A percentile compares a stretch with the other conserved stretches of the same genome.
Conservation (phyloP, 2,113 vertebrate genomes). For the Misgurnus anguillicaudatus region DNA sequence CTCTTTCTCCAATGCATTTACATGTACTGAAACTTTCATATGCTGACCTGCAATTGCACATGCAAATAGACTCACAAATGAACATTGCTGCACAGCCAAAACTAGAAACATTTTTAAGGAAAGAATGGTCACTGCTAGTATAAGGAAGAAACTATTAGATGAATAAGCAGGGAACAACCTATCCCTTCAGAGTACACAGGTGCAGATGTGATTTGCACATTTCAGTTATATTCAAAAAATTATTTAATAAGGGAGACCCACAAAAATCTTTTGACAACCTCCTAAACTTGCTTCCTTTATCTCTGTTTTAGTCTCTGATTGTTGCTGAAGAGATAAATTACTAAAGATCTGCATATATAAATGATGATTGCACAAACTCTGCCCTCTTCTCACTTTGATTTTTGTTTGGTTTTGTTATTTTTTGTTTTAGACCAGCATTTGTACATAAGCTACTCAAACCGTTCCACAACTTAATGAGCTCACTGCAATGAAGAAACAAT, state of each 20-base stretch:
- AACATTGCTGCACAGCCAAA: slow-evolving; percentile 44
- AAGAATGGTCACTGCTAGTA: slow-evolving; percentile 35
- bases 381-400: slow-evolving; percentile 56
- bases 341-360: slow-evolving; percentile 43
- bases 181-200: slow-evolving; percentile 2
- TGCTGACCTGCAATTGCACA: slow-evolving; percentile 66
- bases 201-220: slow-evolving; percentile 50
- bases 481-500: slow-evolving; percentile 66
- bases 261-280: slow-evolving; percentile 53
- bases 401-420: slow-evolving; percentile 52
- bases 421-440: slow-evolving; percentile 84
- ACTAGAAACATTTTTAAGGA: slow-evolving; percentile 35
- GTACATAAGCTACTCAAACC: slow-evolving; percentile 86
- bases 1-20: slow-evolving; percentile 40
- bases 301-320: slow-evolving; percentile 50
- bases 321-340: slow-evolving; percentile 52
- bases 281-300: slow-evolving; percentile 54
- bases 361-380: slow-evolving; percentile 61
- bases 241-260: slow-evolving; percentile 38
- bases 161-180: slow-evolving; percentile 44
- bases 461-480: slow-evolving; percentile 65
- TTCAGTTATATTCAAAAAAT: slow-evolving; percentile 40
- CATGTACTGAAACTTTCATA: slow-evolving; percentile 50
- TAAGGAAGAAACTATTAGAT: slow-evolving; percentile 33
- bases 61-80: slow-evolving; percentile 39